Conservation (phyloP, 2,113 vertebrate species). For the Megalops atlanticus region DNA sequence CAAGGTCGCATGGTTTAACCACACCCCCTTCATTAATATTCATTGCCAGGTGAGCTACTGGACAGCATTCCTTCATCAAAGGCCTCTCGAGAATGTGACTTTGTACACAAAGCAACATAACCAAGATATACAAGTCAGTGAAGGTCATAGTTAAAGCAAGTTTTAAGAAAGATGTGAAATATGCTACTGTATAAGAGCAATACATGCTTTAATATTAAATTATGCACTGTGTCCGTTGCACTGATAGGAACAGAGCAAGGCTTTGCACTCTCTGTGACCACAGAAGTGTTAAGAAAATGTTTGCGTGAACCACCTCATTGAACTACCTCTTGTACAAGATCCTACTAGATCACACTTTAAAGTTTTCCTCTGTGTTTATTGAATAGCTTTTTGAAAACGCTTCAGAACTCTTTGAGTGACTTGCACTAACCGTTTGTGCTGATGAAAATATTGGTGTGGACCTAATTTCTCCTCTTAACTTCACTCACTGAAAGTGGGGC, state of each 20-base stretch:
- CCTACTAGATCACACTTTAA: no score
- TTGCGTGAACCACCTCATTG: no score
- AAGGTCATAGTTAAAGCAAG: background rate
- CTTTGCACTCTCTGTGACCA: background rate
- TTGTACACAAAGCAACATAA: background rate
- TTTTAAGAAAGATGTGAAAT: background rate
- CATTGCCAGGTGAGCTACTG: background rate
- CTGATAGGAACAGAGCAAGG: background rate
- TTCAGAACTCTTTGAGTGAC: no score
- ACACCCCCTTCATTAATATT: background rate
- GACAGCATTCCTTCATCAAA: background rate
- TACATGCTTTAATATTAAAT: background rate
- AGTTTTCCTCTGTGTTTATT: no score
- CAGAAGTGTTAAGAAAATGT: no score
- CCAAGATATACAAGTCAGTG: background rate
- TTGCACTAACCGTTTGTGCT: no score
- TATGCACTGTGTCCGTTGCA: background rate
- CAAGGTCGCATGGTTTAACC: background rate
- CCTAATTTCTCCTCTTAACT: no score
- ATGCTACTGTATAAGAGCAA: background rate
- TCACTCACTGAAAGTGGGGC: no score
- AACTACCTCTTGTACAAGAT: no score
- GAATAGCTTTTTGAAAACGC: no score
- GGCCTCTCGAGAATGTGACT: background rate
- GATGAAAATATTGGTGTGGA: no score